A percentile compares a stretch with the other conserved stretches of the same genome.
phyloP scores from a whole-genome alignment of 1,140 invertebrate genomes.

The Ptiloglossa arizonensis region DNA sequence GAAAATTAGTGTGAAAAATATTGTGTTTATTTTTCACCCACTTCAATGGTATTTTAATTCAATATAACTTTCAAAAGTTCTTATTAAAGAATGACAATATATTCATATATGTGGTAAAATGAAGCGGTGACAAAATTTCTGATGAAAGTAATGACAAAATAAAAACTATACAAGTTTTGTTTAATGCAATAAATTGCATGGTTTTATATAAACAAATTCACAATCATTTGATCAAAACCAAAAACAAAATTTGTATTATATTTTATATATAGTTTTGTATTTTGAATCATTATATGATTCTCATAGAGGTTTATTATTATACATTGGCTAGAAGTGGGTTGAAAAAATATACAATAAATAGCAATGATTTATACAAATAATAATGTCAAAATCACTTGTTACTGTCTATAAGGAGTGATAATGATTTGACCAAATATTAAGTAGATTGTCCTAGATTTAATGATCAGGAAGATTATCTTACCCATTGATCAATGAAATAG shows the following conservation, averaged over 20 bases:
- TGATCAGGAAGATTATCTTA: constrained; percentile 63
- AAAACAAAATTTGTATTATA: constrained; percentile 3
- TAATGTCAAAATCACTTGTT: constrained; percentile 48
- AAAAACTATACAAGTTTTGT: background rate
- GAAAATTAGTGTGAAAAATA: constrained; percentile 36
- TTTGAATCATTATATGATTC: background rate
- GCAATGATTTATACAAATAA: constrained; percentile 50
- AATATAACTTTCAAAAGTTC: background rate
- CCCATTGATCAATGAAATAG: constrained; percentile 27
- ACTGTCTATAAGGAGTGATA: constrained; percentile 40
- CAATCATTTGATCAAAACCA: constrained; percentile 10
- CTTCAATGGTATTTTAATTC: constrained; percentile 5
- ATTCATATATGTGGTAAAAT: background rate
- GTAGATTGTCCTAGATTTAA: constrained; percentile 42
- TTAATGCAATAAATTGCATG: constrained; percentile 10
- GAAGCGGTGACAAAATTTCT: background rate
- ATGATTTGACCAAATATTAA: constrained; percentile 63
- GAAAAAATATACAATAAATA: constrained; percentile 32
- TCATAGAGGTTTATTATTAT: constrained; percentile 1
- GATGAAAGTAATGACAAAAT: background rate
- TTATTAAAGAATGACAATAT: background rate
- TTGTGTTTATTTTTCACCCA: constrained; percentile 57
- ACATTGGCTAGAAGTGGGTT: constrained; percentile 49
- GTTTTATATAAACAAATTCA: constrained; percentile 33
- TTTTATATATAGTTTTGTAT: constrained; percentile 23